Percentiles rank a stretch among this genome's conserved stretches.
Evolutionary conservation across 2,113 vertebrate genomes (phyloP).

Genomic region (Ictalurus punctatus): DNA sequence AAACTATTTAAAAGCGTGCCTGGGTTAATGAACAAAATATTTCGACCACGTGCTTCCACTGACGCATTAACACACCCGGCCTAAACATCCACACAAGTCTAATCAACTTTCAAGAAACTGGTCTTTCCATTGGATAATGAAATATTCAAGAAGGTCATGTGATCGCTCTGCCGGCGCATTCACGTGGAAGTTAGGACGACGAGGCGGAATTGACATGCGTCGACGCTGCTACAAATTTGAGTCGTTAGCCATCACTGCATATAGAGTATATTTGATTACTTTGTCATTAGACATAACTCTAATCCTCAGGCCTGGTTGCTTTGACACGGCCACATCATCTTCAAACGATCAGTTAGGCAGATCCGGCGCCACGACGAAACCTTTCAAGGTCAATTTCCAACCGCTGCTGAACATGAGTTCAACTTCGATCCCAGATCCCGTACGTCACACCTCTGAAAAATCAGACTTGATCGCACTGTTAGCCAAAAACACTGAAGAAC

Average conservation of each 20-base stretch:
- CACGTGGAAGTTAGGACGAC: neutral
- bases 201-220: slow-evolving; percentile 24
- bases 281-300: slow-evolving; percentile 56
- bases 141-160: neutral
- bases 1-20: too few species aligned
- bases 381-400: neutral
- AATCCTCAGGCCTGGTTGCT: slow-evolving; percentile 39
- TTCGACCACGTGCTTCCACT: too few species aligned
- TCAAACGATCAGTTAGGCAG: neutral
- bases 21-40: neutral
- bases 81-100: neutral
- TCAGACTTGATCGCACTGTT: neutral
- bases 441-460: neutral
- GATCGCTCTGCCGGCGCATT: neutral
- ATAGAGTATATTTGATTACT: too few species aligned
- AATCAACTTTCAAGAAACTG: neutral
- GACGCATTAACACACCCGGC: neutral
- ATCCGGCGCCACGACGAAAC: neutral
- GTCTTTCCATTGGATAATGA: neutral
- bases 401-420: neutral
- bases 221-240: slow-evolving; percentile 16
- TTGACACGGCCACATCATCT: slow-evolving; percentile 54
- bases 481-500: neutral
- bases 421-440: neutral
- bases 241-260: slow-evolving; percentile 13